Base-by-base conservation (phyloP, 2,888 invertebrate species). In the Eristalis arbustorum region DNA sequence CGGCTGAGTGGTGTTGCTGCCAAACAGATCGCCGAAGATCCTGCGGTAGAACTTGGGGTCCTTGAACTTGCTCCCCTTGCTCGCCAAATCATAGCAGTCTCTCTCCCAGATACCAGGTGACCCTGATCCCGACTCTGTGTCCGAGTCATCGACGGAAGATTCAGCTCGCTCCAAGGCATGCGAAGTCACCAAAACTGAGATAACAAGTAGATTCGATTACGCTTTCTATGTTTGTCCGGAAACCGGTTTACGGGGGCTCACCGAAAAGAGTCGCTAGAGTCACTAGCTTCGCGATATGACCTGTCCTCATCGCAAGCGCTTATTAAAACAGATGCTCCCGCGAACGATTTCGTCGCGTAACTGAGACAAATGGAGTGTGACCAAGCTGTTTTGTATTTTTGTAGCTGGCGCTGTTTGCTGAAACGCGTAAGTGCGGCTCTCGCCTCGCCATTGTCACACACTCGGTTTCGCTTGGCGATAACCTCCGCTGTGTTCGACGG, bases 1-100 rank as follows among this genome's bases (percentile, higher is more conserved):
- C 49, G 49, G 49, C 18, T 88, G 88, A 34, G 88, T 88, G 1
- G 8, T 59, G 13, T 18, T 49, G 5, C 18, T 18, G 2, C 49
- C 18, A 49, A 49, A 49, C 8, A 49, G 18, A 18, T 49, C 49
- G 1, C 49, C 49, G 18, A 49, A 8, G 8, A 49, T 18, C 8
- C 49, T n/a, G 8, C 18, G n/a, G 8, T 49, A 49, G 18, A 49
- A 49, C 49, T 49, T 49, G 18, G 49, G 49, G 18, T 49, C n/a
- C 49, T 49, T 49, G 49, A 49, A 49, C 18, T 49, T 49, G 49
- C 49, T 49, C 18, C 49, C 49, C 49, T 49, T 49, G 18, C 49
- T 49, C 10, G 18, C 49, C 49, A 49, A 8, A 18, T 49, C 49
- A 18, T 49, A 5, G 18, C 49, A 49, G 5, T 49, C 49, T 18